Conservation (phyloP, 2,797 vertebrate species). For the Acanthurus tractus region DNA sequence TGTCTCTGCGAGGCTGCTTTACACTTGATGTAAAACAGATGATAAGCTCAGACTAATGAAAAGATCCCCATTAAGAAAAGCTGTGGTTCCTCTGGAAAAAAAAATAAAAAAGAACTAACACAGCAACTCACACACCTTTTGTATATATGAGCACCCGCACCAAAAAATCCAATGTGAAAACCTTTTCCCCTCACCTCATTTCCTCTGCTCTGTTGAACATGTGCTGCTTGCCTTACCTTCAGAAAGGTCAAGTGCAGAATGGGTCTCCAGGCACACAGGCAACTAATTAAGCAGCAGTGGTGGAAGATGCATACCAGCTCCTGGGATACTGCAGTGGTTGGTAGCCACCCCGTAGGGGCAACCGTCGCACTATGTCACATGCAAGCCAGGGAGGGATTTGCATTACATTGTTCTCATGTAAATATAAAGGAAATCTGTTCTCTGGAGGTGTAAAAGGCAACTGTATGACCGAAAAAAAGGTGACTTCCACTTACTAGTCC, state of each 20-base stretch:
- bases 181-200: conserved; percentile 73
- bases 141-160: conserved; percentile 28
- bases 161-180: conserved; percentile 31
- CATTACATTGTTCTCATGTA: conserved; percentile 58
- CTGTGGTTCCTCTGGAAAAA: conserved; percentile 24
- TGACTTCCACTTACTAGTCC: not conserved
- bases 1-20: conserved; percentile 37
- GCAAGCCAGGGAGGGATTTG: conserved; percentile 67
- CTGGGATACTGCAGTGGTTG: conserved; percentile 62
- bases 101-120: conserved; percentile 14
- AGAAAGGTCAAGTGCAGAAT: conserved; percentile 84
- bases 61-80: conserved; percentile 60
- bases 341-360: conserved; percentile 64
- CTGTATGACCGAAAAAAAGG: not conserved
- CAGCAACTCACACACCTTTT: not conserved
- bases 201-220: conserved; percentile 78
- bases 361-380: conserved; percentile 72
- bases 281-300: conserved; percentile 81
- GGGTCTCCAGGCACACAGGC: conserved; percentile 74
- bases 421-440: conserved; percentile 29
- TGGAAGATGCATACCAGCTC: conserved; percentile 66
- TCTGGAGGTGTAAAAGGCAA: not conserved
- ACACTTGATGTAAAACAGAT: conserved; percentile 59
- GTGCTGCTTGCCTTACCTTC: conserved; percentile 76
- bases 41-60: conserved; percentile 66